These are phyloP conservation scores for Threskiornis aethiopicus DNA, from an alignment of 2,797 vertebrate genomes.

Conservation along the genomic window DNA sequence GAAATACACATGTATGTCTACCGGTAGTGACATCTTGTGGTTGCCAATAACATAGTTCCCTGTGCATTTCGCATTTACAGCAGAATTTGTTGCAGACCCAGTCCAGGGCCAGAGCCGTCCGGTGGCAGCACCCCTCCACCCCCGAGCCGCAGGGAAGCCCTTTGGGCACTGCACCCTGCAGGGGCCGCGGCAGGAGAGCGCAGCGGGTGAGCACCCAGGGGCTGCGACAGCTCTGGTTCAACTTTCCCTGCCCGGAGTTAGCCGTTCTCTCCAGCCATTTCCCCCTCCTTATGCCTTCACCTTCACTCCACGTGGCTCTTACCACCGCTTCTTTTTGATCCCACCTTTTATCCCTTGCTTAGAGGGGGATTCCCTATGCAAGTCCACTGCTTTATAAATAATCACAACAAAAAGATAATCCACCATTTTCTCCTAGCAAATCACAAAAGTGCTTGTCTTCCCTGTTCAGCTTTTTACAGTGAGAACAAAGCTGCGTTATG, in stretches of 20 bases:
- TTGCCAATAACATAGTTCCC: accelerated
- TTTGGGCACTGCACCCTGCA: accelerated
- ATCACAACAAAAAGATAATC: background rate
- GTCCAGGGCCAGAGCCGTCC: accelerated
- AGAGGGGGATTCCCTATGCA: background rate
- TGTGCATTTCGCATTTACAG: accelerated
- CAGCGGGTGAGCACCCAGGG: background rate
- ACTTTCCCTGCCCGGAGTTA: accelerated
- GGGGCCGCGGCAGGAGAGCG: background rate
- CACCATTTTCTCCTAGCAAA: background rate
- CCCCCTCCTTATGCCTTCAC: background rate
- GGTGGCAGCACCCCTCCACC: background rate
- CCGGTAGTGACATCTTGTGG: background rate
- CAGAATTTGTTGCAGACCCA: too few relatives aligned
- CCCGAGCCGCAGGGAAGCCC: background rate
- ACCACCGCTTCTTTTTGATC: background rate
- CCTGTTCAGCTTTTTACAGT: too few relatives aligned
- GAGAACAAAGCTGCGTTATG: accelerated
- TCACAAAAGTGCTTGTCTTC: background rate
- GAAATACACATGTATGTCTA: accelerated
- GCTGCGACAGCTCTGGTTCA: background rate
- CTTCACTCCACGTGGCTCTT: background rate
- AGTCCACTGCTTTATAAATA: background rate
- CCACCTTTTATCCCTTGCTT: background rate
- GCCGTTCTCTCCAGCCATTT: background rate